Conservation (phyloP, 2,113 vertebrate species). For the Eudorcas thomsonii region DNA sequence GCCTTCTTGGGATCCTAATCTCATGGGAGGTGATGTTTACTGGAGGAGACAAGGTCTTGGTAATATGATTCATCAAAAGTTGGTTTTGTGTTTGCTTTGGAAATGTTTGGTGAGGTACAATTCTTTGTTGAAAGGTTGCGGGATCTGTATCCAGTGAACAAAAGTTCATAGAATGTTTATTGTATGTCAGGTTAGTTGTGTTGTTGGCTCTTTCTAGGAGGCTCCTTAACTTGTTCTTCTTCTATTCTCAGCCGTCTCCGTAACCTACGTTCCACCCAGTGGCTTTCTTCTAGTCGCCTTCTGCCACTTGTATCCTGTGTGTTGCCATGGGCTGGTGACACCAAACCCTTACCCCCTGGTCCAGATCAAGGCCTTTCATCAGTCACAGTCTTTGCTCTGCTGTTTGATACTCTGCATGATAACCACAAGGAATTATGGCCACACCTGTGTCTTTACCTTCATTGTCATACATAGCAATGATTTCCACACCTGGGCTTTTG, state of each 20-base stretch:
- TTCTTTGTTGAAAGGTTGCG: slow-evolving; percentile 4
- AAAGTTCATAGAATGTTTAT: background rate
- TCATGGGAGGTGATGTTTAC: background rate
- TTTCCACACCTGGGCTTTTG: background rate
- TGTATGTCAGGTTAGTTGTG: background rate
- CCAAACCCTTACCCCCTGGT: background rate
- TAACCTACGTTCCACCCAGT: background rate
- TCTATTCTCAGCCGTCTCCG: background rate
- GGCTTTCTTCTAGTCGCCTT: background rate
- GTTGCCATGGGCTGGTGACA: background rate
- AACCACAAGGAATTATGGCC: background rate
- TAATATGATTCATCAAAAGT: background rate
- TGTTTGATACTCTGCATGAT: background rate
- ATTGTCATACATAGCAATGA: background rate
- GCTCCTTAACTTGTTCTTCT: background rate
- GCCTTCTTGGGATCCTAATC: background rate
- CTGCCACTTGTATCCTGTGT: background rate
- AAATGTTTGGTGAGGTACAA: background rate
- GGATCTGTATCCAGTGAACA: background rate
- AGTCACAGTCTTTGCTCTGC: background rate
- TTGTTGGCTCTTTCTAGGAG: background rate
- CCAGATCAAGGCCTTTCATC: background rate
- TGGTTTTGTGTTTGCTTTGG: background rate
- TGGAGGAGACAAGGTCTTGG: background rate
- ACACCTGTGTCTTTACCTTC: background rate